These are phyloP conservation scores for Cheirogaleus major DNA, from an alignment of 2,797 vertebrate genomes.

Conservation along the genomic window DNA sequence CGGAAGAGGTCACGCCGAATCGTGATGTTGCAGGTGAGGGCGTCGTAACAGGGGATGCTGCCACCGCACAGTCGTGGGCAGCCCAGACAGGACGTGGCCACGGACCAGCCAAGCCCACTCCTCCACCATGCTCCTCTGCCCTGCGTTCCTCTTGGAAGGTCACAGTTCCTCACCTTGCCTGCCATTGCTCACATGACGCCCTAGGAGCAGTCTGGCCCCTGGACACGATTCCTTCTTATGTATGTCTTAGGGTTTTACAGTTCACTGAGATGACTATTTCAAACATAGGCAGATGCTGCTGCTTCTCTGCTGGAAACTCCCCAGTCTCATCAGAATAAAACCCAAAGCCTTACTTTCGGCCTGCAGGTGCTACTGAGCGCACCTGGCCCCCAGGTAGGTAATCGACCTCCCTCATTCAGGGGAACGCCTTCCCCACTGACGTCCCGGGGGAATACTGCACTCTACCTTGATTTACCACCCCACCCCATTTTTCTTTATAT, in stretches of 20 bases:
- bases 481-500: not conserved
- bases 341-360: not conserved
- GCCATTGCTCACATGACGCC: not conserved
- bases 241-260: fast-evolving
- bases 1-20: not conserved
- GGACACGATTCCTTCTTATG: no score
- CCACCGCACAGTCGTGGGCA: fast-evolving
- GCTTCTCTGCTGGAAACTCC: not conserved
- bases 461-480: not conserved
- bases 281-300: no score
- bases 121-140: not conserved
- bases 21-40: no score
- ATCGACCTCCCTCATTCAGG: not conserved
- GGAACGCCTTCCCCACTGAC: no score
- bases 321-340: not conserved
- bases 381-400: not conserved
- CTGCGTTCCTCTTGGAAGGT: not conserved
- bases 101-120: no score
- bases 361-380: fast-evolving
- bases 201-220: not conserved
- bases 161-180: fast-evolving
- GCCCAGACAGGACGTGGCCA: not conserved
- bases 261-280: not conserved
- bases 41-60: no score
- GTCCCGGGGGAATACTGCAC: fast-evolving